Conservation (phyloP, 1,140 invertebrate genomes). For the Euschistus heros region DNA sequence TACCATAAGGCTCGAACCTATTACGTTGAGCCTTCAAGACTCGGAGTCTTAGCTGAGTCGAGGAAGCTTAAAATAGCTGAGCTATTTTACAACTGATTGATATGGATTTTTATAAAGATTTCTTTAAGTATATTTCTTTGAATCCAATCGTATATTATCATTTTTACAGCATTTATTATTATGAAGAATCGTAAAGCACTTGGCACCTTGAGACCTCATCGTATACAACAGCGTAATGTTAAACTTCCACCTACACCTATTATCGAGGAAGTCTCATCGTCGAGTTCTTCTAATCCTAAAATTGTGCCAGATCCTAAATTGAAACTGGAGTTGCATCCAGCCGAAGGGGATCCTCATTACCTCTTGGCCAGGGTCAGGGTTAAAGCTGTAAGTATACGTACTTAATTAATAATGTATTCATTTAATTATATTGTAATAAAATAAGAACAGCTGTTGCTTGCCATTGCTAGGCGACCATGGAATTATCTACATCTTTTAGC, state of each 20-base stretch:
- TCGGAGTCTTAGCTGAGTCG: no score
- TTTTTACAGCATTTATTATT: constrained; percentile 39
- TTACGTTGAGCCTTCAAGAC: no score
- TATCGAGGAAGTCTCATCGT: constrained; percentile 21
- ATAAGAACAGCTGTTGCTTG: background rate
- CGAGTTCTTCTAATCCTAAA: background rate
- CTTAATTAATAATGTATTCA: no score
- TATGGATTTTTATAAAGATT: background rate
- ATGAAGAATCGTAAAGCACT: constrained; percentile 52
- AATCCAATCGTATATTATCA: background rate
- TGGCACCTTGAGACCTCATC: constrained; percentile 59
- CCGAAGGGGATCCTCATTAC: background rate
- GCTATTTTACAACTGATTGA: background rate
- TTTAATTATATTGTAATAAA: no score
- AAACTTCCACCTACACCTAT: constrained; percentile 34
- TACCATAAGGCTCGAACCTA: no score
- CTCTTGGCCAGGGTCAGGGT: background rate
- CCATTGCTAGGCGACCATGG: background rate
- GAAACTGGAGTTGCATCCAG: constrained; percentile 3
- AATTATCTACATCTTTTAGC: background rate
- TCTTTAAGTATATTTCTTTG: background rate
- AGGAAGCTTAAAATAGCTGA: background rate
- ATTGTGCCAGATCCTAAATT: background rate
- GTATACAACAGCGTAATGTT: constrained; percentile 54
- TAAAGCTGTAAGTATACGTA: background rate